Evolutionary conservation across 2,888 invertebrate genomes (phyloP), one percentile per base, ranked within the genome.

Genomic region (Drosophila setosimentum): DNA sequence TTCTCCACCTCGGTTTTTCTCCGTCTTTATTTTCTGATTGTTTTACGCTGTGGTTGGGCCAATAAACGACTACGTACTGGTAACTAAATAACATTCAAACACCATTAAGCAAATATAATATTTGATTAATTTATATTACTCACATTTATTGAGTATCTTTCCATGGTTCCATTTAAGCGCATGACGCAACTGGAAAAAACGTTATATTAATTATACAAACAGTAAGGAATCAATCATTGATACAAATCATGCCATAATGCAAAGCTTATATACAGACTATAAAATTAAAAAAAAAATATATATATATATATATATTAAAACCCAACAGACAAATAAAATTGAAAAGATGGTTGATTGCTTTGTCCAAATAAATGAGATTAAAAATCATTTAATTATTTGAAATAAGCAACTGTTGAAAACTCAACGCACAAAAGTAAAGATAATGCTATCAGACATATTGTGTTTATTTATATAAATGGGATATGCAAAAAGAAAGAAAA

Each of bases 21-120:
- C 49, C n/a, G n/a, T 32, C 50, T 63, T 53, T 57, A 55, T 69
- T 40, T 65, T 48, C 49, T 67, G 73, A 80, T 78, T 80, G 71
- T 53, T 64, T 53, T 37, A 68, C 68, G 75, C 67, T 70, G 61
- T 67, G 64, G 64, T 74, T 66, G 70, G 63, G 75, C 60, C 58
- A 35, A 24, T 30, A 40, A 10, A 29, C 57, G n/a, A 13, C 51
- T 55, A 27, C 21, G 30, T 45, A 51, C 10, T 50, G 30, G 29
- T 18, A 37, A 24, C 69, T 69, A 50, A n/a, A 54, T 2, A 10
- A 33, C n/a, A 35, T n/a, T 7, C 2, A 21, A n/a, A n/a, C 11
- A 24, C 33, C 7, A 35, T 45, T 16, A 24, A 7, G 45, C 18
- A 49, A 49, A 3, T 3, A 35, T 24, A 2, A 13, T 21, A 6